phyloP scores from a whole-genome alignment of 1,140 invertebrate species.

The Frieseomelitta varia region DNA sequence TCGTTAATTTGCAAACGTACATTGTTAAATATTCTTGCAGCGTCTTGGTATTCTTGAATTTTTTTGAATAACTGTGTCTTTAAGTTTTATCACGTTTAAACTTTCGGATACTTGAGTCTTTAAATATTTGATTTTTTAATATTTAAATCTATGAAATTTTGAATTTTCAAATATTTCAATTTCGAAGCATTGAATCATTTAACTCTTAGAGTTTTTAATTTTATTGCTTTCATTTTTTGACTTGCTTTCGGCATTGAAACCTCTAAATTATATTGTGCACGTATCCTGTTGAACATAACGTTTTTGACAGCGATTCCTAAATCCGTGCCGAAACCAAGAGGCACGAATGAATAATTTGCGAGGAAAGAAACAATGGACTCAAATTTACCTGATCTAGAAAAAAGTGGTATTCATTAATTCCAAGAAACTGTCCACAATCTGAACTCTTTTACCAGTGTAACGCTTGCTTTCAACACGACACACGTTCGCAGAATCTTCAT shows the following conservation, averaged over 20 bases:
- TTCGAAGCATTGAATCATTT: neutral
- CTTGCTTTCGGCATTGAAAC: too few species aligned
- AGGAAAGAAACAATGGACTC: constrained; percentile 31
- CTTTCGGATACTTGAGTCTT: rapidly evolving
- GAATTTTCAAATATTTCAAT: too few species aligned
- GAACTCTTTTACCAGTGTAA: neutral
- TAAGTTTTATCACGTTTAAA: too few species aligned
- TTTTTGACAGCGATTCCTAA: neutral
- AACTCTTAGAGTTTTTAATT: too few species aligned
- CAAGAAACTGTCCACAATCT: neutral
- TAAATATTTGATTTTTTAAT: too few species aligned
- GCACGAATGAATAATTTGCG: constrained; percentile 19
- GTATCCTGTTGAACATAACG: neutral
- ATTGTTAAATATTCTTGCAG: neutral
- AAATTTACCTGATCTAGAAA: constrained; percentile 33
- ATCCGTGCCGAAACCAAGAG: constrained; percentile 13
- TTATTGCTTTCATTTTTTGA: too few species aligned
- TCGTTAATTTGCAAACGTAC: neutral
- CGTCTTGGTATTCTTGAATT: neutral
- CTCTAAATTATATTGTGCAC: too few species aligned
- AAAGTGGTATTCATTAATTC: neutral
- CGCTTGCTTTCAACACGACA: neutral
- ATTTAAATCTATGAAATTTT: too few species aligned
- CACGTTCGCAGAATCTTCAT: neutral
- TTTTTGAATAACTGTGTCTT: neutral